Conservation (phyloP, 2,888 invertebrate genomes). For the Ophion ellenae region DNA sequence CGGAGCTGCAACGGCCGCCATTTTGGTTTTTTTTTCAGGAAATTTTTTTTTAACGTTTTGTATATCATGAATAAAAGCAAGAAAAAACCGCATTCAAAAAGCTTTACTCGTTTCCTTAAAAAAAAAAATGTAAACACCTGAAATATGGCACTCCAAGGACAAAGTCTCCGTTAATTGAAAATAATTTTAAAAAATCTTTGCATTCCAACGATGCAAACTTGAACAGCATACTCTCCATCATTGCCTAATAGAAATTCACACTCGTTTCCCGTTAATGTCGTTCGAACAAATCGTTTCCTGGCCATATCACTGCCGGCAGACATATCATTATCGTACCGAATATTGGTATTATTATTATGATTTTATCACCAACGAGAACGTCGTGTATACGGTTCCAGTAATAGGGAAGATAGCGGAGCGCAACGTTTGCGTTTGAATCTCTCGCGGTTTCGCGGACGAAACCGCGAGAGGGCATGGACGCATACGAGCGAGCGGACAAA, state of each 20-base stretch:
- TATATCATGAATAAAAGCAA: too few species aligned
- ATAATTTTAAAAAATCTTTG: too few species aligned
- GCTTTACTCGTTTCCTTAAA: too few species aligned
- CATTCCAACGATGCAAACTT: too few species aligned
- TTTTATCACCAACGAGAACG: not conserved
- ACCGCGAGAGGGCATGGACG: constrained; percentile 20
- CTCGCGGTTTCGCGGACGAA: constrained; percentile 19
- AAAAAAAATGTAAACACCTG: too few species aligned
- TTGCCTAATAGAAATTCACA: not conserved
- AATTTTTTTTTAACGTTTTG: too few species aligned
- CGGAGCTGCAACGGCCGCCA: too few species aligned
- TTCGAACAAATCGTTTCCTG: not conserved
- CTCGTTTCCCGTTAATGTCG: not conserved
- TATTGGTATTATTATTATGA: constrained; percentile 42
- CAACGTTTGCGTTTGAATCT: constrained; percentile 29
- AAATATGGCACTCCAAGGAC: too few species aligned
- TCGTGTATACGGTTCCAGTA: constrained; percentile 9
- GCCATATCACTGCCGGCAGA: not conserved
- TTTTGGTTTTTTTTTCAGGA: too few species aligned
- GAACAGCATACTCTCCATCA: too few species aligned
- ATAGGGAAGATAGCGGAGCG: constrained; percentile 48
- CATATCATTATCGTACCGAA: not conserved
- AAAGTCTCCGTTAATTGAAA: too few species aligned
- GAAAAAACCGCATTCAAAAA: too few species aligned
- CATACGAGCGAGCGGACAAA: constrained; percentile 26